A percentile compares a stretch with the other conserved stretches of the same genome.
phyloP scores from a whole-genome alignment of 2,113 vertebrate genomes.

The Ailurus styani region DNA sequence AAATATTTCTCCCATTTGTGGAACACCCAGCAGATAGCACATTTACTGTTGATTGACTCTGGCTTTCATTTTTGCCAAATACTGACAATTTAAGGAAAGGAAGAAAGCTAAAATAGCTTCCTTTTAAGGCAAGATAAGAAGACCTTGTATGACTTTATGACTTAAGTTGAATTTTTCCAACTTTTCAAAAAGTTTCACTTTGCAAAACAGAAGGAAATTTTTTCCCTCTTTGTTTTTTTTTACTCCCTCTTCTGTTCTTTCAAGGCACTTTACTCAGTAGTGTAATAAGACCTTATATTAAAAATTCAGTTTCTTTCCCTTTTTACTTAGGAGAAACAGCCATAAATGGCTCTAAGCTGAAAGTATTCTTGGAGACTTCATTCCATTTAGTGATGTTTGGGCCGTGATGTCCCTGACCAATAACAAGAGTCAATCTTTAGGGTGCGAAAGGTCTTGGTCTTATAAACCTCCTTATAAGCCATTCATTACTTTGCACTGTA shows the following conservation, averaged over 20 bases:
- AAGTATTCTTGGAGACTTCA: background rate
- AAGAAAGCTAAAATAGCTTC: background rate
- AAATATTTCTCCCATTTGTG: background rate
- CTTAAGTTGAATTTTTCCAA: background rate
- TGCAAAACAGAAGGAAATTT: background rate
- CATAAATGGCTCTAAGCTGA: background rate
- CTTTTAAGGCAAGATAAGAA: slow-evolving; percentile 1
- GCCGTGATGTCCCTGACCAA: background rate
- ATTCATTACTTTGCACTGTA: background rate
- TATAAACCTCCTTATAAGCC: background rate
- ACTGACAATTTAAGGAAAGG: background rate
- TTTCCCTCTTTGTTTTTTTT: background rate
- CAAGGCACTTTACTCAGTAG: background rate
- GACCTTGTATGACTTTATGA: background rate
- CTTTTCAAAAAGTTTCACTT: background rate
- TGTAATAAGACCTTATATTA: slow-evolving; percentile 22
- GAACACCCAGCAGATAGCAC: background rate
- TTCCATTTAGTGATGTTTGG: background rate
- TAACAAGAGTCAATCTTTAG: slow-evolving; percentile 4
- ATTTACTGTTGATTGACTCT: background rate
- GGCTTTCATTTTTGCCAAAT: background rate
- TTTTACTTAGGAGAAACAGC: background rate
- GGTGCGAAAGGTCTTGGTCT: background rate
- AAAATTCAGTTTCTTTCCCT: slow-evolving; percentile 23
- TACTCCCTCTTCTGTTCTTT: background rate